phyloP scores from a whole-genome alignment of 2,888 invertebrate species.

The Scaeva pyrastri region DNA sequence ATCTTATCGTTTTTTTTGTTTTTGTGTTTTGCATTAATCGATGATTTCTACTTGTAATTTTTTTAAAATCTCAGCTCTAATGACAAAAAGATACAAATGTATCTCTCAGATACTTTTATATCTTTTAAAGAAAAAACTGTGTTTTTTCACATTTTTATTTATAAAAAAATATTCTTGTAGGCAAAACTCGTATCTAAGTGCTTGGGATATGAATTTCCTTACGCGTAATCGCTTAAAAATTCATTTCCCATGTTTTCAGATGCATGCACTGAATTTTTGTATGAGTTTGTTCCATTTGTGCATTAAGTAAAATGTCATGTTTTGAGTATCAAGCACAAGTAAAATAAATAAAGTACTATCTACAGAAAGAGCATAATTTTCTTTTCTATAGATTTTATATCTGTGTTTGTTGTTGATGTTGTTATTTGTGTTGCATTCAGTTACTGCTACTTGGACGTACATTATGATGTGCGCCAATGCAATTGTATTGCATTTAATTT shows the following conservation, averaged over 20 bases:
- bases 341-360: constrained; percentile 55
- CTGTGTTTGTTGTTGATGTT: constrained; percentile 22
- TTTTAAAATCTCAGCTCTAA: constrained; percentile 9
- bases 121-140: constrained; percentile 27
- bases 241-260: background rate
- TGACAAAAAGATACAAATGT: constrained; percentile 34
- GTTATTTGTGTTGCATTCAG: background rate
- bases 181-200: background rate
- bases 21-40: constrained; percentile 11
- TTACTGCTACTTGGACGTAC: constrained; percentile 2
- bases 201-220: constrained; percentile 77
- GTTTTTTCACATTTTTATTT: constrained; percentile 25
- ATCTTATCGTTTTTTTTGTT: background rate
- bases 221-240: constrained; percentile 78
- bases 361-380: constrained; percentile 69
- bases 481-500: constrained; percentile 70
- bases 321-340: constrained; percentile 23
- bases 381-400: constrained; percentile 57
- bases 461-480: constrained; percentile 52
- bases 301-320: constrained; percentile 44
- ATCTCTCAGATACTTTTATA: constrained; percentile 39
- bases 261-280: constrained; percentile 1
- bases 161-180: constrained; percentile 16
- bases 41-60: background rate
- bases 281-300: constrained; percentile 31